Evolutionary conservation across 2,797 vertebrate genomes (phyloP).

Genomic region (Lepidocolaptes lacrymiger): DNA sequence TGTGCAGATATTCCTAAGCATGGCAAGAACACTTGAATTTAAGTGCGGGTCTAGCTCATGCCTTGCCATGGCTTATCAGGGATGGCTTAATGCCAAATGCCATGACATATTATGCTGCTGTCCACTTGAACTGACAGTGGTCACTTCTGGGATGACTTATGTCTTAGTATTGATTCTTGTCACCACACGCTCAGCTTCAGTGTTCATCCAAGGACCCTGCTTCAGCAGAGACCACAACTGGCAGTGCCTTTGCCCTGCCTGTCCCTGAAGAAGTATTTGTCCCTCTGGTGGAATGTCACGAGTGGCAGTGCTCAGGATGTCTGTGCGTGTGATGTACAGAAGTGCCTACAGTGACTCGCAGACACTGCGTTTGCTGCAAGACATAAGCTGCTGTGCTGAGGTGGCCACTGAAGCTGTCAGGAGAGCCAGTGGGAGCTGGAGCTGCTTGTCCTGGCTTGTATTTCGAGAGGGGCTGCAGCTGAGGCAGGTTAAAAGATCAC

Average conservation of each 20-base stretch:
- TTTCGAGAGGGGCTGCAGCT: not conserved
- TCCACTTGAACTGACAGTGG: not conserved
- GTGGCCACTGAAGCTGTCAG: not conserved
- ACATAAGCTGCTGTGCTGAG: accelerated
- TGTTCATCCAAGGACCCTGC: not conserved
- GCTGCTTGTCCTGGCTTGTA: not conserved
- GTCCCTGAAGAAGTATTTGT: not conserved
- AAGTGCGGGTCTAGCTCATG: not conserved
- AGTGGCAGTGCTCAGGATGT: not conserved
- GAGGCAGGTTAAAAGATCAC: not conserved
- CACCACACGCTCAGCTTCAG: accelerated
- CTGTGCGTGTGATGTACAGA: not conserved
- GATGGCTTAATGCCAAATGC: not conserved
- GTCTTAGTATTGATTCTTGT: not conserved
- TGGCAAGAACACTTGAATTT: not conserved
- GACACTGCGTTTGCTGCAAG: accelerated
- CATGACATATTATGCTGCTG: not conserved
- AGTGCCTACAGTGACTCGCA: not conserved
- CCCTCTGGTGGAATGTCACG: not conserved
- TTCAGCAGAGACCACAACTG: not conserved
- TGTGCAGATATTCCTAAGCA: not conserved
- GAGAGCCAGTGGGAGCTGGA: not conserved
- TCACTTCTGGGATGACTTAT: not conserved
- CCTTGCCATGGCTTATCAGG: not conserved
- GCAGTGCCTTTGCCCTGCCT: not conserved